Percentiles rank a stretch among this genome's conserved stretches.
Evolutionary conservation across 2,888 invertebrate genomes (phyloP).

Genomic region (Pediacus dermestoides): DNA sequence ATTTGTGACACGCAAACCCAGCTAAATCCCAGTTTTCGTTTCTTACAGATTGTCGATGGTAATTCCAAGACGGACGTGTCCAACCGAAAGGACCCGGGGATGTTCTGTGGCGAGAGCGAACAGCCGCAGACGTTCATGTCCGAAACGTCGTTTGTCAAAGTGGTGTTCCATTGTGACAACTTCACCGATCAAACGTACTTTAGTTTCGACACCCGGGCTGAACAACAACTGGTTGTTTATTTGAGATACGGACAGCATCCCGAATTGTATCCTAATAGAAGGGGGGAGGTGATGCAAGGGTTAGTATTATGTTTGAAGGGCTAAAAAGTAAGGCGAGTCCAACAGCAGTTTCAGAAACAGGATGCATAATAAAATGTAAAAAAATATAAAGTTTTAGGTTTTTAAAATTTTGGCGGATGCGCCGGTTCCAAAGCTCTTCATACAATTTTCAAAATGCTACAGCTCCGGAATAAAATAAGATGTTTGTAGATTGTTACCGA

Average conservation of each 20-base stretch:
- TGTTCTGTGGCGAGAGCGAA: conserved; percentile 91
- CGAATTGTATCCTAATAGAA: conserved; percentile 83
- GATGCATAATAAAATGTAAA: no score
- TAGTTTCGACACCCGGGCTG: conserved; percentile 82
- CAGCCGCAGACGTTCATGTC: conserved; percentile 93
- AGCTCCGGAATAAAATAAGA: no score
- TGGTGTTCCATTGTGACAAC: conserved; percentile 88
- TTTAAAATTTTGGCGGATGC: no score
- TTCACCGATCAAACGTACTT: conserved; percentile 90
- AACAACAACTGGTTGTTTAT: conserved; percentile 88
- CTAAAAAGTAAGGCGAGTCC: no score
- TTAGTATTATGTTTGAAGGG: no score
- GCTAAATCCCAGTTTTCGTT: conserved; percentile 13
- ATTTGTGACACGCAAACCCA: no score
- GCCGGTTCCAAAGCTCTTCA: no score
- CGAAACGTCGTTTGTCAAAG: conserved; percentile 88
- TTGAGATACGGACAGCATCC: conserved; percentile 91
- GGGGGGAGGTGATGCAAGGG: conserved; percentile 85
- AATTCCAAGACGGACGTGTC: conserved; percentile 86
- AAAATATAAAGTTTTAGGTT: no score
- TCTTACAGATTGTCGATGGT: conserved; percentile 80
- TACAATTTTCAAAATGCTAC: no score
- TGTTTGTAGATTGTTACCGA: no score
- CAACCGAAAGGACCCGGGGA: conserved; percentile 82
- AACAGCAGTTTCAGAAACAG: no score